Percentiles rank a stretch among this genome's conserved stretches.
phyloP scores from a whole-genome alignment of 2,888 invertebrate species.

The Agapostemon virescens region DNA sequence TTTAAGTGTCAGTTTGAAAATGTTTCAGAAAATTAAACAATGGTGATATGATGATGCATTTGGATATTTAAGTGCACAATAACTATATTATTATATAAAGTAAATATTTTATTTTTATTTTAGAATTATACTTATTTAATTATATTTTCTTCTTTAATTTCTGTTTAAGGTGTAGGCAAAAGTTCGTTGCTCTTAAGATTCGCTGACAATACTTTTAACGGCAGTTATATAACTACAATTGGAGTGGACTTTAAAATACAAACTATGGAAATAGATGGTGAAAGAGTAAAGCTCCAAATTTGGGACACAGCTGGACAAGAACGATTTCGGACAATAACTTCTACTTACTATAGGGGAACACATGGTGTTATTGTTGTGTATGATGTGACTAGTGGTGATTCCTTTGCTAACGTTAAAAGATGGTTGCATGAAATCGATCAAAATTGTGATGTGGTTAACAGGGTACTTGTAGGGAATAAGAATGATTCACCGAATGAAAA shows the following conservation, averaged over 20 bases:
- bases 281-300: constrained; percentile 96
- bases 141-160: constrained; percentile 65
- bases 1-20: not conserved
- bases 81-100: not conserved
- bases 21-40: not conserved
- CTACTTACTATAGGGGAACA: constrained; percentile 99
- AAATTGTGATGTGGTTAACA: constrained; percentile 99
- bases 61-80: not conserved
- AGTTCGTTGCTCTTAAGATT: constrained; percentile 97
- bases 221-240: constrained; percentile 99
- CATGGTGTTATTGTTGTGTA: constrained; percentile 99
- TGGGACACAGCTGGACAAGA: constrained; percentile 99
- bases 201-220: constrained; percentile 99
- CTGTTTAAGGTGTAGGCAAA: constrained; percentile 94
- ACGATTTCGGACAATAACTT: constrained; percentile 98
- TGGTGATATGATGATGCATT: not conserved
- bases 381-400: constrained; percentile 99
- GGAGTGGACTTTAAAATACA: constrained; percentile 99
- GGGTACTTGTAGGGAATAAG: constrained; percentile 98
- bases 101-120: not conserved
- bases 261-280: constrained; percentile 94
- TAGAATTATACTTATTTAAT: not conserved
- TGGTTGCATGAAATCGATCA: constrained; percentile 99
- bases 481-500: constrained; percentile 96
- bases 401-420: constrained; percentile 99